Percentiles rank a stretch among this genome's conserved stretches.
phyloP scores from a whole-genome alignment of 2,888 invertebrate genomes.

The Scaptomyza cyrtandrae region DNA sequence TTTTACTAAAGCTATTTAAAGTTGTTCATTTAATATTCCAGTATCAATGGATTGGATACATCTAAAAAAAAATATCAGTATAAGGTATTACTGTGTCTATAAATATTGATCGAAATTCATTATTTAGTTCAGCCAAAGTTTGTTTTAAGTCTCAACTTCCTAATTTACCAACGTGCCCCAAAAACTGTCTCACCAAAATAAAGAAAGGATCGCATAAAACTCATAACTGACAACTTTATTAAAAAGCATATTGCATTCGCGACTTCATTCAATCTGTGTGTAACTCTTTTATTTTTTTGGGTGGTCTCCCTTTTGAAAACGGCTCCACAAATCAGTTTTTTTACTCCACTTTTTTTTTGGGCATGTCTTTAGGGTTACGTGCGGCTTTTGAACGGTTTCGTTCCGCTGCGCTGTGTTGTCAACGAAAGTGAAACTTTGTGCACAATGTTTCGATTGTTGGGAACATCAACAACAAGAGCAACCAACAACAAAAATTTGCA shows the following conservation, averaged over 20 bases:
- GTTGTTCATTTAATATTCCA: too few species aligned
- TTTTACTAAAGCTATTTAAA: too few species aligned
- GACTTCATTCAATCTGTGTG: background rate
- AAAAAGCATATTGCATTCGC: constrained; percentile 39
- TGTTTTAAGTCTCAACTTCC: background rate
- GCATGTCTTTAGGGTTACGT: constrained; percentile 56
- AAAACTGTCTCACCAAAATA: background rate
- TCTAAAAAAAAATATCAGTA: too few species aligned
- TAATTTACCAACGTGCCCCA: background rate
- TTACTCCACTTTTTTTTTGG: constrained; percentile 8
- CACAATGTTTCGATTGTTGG: constrained; percentile 44
- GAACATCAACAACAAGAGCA: constrained; percentile 33
- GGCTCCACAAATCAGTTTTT: constrained; percentile 9
- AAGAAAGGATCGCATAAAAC: background rate
- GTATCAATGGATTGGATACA: too few species aligned
- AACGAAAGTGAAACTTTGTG: constrained; percentile 71
- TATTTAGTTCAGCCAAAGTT: too few species aligned
- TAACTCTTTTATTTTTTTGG: constrained; percentile 17
- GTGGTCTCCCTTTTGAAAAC: constrained; percentile 34
- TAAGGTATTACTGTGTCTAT: too few species aligned
- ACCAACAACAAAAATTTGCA: constrained; percentile 62
- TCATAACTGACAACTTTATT: constrained; percentile 72
- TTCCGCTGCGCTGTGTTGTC: constrained; percentile 50
- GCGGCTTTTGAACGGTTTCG: too few species aligned
- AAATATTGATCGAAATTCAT: too few species aligned